Evolutionary conservation across 2,888 invertebrate genomes (phyloP), one percentile per base, ranked within the genome.

Genomic region (Corythucha ciliata): DNA sequence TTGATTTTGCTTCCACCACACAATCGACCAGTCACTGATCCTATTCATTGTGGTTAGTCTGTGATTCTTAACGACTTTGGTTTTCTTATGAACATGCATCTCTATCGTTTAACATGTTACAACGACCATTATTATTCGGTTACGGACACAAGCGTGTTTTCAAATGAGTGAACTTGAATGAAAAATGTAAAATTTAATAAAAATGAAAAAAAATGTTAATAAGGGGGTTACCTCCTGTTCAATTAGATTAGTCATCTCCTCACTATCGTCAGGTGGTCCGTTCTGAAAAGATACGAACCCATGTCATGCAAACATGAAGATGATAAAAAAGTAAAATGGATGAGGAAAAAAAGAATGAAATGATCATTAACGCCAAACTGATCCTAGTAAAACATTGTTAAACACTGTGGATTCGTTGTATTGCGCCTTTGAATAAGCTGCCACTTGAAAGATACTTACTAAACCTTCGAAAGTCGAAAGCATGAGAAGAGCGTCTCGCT

Each of bases 401-500:
- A 10, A 29, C 8, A 29, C 8, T 29, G 29, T 10, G 45, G 45
- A 26, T 26, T 26, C 27, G 4, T 32, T 45, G 45, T 33, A 16
- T 32, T 22, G 24, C 22, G 20, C 22, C 33, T 29, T 45, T 26
- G 33, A 24, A 24, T 24, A 33, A 45, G 33, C 22, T 24, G 26
- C 25, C 25, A 24, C 39, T 25, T 39, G 39, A 39, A 39, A 4
- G n/a, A 2, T 14, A 57, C 62, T 65, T 57, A 69, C 70, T 52
- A 66, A 63, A 14, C 69, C 68, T 51, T 69, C 67, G 52, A 73
- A 74, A 0, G 81, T 79, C 0, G 85, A 78, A 50, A 84, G 70
- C 59, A 89, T 67, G 3, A 91, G 70, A 27, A 88, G 65, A 0
- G 83, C 85, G 52, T 80, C 74, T 0, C 75, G 64, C 52, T 80